Evolutionary conservation across 2,888 invertebrate species (phyloP).

Genomic region (Agrotis clavis): DNA sequence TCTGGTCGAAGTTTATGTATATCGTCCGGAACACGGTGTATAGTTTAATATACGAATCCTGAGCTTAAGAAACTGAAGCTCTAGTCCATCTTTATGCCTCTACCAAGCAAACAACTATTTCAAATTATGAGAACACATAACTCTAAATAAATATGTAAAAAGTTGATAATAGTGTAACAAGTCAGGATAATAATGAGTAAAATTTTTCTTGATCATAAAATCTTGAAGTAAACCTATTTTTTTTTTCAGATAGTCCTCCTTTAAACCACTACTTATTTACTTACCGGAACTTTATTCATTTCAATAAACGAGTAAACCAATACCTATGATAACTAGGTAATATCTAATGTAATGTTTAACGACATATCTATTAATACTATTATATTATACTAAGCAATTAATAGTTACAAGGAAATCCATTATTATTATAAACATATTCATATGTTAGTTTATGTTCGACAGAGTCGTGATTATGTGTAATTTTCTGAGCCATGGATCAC

Average conservation of each 20-base stretch:
- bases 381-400: constrained; percentile 12
- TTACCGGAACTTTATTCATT: constrained; percentile 23
- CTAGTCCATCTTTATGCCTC: neutral
- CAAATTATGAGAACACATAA: neutral
- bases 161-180: neutral
- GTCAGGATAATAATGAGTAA: neutral
- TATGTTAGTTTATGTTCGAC: constrained; percentile 27
- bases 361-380: constrained; percentile 18
- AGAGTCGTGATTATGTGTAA: constrained; percentile 21
- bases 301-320: constrained; percentile 19
- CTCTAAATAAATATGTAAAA: neutral
- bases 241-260: neutral
- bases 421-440: constrained; percentile 14
- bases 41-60: neutral
- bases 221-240: no score
- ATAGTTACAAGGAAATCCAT: constrained; percentile 41
- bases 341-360: constrained; percentile 13
- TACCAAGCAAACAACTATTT: neutral
- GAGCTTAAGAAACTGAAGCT: neutral
- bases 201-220: neutral
- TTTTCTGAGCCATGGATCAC: constrained; percentile 27
- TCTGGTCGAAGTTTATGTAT: no score
- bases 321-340: constrained; percentile 28
- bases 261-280: neutral
- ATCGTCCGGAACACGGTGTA: no score